Base-by-base conservation (phyloP, 2,113 vertebrate species). In the Castor canadensis region DNA sequence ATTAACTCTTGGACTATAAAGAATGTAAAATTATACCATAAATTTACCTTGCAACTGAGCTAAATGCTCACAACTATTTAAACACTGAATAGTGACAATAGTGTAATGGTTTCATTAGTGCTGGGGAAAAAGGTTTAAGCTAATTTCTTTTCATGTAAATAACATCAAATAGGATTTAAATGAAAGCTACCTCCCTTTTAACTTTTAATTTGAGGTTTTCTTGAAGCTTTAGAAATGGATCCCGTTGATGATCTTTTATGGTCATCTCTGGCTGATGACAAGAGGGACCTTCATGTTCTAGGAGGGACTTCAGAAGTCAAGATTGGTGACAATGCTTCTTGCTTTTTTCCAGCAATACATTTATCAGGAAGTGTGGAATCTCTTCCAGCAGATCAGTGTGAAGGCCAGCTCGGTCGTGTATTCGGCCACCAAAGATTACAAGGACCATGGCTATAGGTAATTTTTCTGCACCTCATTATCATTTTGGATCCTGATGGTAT, bases 371-470 rank as follows among this genome's bases (percentile, higher is more conserved):
- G 99, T 99, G 24, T 99, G 99, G 99, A 99, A 99, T 97, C 99
- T 99, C 40, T 99, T 99, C 97, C 99, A 99, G 98, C 99, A 99
- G 98, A 99, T 99, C 95, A 99, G 99, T 38, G 99, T 99, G 89
- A 99, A 99, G 98, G 99, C 99, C 97, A 99, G 99, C 95, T 99
- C 99, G 12, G 99, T 99, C 69, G 99, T 99, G 58, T 99, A 99
- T 94, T 99, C 99, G 1, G 99, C 99, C 19, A 99, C 99, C 38
- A 99, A 99, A 97, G 99, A 99, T 97, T 99, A 98, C 96, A 99
- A 99, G 97, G 99, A 99, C 98, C 99, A 99, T 8, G 99, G 99
- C 93, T 99, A 99, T 97, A 99, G 99, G 99, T 99, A 97, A 97
- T 38, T 73, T 24, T 81, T 62, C 49, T 22, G 19, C 32, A 40